phyloP scores from a whole-genome alignment of 1,140 invertebrate species.

The Drosophila funebris region DNA sequence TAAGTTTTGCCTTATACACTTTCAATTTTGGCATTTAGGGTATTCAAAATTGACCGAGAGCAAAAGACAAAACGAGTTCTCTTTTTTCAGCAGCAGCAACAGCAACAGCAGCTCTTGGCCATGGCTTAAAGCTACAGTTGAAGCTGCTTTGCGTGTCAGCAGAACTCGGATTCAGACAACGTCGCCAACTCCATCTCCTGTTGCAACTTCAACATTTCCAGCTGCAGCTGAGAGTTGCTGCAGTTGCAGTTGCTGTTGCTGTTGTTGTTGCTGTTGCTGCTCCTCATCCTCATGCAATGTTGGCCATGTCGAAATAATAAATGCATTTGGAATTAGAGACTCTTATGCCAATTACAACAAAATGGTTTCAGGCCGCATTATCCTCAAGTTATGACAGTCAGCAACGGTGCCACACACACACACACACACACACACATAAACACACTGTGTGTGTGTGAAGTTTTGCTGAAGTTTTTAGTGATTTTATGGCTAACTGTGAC shows the following conservation, averaged over 20 bases:
- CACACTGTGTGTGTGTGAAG: not conserved
- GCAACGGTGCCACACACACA: conserved; percentile 14
- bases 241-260: not conserved
- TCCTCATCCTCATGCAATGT: conserved; percentile 6
- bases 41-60: conserved; percentile 47
- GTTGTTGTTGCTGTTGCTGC: conserved; percentile 14
- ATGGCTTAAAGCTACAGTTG: conserved; percentile 46
- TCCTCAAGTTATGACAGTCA: conserved; percentile 78
- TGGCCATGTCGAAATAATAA: conserved; percentile 81
- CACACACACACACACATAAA: not conserved
- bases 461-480: conserved; percentile 4
- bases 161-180: conserved; percentile 16
- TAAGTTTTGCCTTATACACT: too few relatives aligned
- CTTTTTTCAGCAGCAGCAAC: conserved; percentile 29
- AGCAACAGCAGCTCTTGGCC: conserved; percentile 48
- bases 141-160: conserved; percentile 44
- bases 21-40: conserved; percentile 26
- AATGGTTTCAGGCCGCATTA: conserved; percentile 80
- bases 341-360: conserved; percentile 81
- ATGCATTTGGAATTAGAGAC: conserved; percentile 80
- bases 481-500: conserved; percentile 9
- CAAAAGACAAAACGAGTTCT: conserved; percentile 57
- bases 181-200: not conserved
- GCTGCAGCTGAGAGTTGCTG: conserved; percentile 4
- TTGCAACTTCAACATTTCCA: not conserved